These are phyloP conservation scores for Anguilla japonica DNA, from an alignment of 2,113 vertebrate species.

Conservation along the genomic window DNA sequence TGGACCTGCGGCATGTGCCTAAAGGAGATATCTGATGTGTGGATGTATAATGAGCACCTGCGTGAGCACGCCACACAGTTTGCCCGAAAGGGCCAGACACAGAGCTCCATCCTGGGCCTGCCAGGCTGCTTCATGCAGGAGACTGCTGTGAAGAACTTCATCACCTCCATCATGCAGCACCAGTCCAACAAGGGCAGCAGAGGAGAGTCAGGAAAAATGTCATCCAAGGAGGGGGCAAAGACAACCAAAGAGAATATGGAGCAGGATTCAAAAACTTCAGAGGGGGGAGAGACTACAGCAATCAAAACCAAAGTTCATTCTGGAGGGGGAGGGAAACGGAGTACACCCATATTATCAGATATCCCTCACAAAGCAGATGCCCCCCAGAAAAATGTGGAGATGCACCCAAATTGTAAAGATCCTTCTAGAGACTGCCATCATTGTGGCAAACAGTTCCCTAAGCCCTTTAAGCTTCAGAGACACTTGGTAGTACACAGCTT, in stretches of 20 bases:
- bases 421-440: conserved; percentile 96
- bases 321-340: conserved; percentile 57
- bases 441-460: conserved; percentile 96
- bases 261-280: conserved; percentile 56
- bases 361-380: conserved; percentile 65
- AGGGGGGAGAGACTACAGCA: conserved; percentile 53
- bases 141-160: conserved; percentile 77
- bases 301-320: conserved; percentile 58
- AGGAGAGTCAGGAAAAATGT: conserved; percentile 55
- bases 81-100: conserved; percentile 84
- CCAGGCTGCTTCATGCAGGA: conserved; percentile 77
- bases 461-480: conserved; percentile 96
- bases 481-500: conserved; percentile 95
- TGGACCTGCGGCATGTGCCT: conserved; percentile 98
- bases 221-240: conserved; percentile 55
- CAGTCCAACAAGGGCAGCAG: conserved; percentile 68
- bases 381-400: conserved; percentile 69
- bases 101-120: conserved; percentile 76
- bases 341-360: conserved; percentile 62
- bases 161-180: conserved; percentile 81
- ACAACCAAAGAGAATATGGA: conserved; percentile 46
- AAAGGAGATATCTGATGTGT: conserved; percentile 90
- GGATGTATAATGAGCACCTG: conserved; percentile 98
- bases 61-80: conserved; percentile 92
- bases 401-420: conserved; percentile 92